Percentiles rank a stretch among this genome's conserved stretches.
Conservation (phyloP, 2,888 invertebrate species). For the Harmothoe impar region DNA sequence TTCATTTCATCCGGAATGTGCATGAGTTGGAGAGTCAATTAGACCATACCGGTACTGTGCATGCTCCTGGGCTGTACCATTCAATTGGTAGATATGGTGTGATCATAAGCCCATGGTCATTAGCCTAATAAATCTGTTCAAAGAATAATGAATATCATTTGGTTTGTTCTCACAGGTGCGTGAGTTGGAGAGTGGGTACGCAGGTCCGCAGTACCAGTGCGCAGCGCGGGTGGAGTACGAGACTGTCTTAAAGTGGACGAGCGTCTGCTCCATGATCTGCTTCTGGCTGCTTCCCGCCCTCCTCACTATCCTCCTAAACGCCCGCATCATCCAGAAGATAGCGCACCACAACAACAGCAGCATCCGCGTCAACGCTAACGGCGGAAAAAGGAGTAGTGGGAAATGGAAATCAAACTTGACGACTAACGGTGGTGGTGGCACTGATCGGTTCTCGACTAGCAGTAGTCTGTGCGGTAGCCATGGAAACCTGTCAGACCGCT, state of each 20-base stretch:
- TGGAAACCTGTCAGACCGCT: not conserved
- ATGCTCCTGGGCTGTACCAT: too few species aligned
- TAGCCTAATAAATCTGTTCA: too few species aligned
- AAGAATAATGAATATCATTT: too few species aligned
- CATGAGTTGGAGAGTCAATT: too few species aligned
- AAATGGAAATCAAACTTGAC: not conserved
- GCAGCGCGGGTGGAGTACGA: not conserved
- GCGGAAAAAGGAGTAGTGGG: not conserved
- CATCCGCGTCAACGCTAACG: not conserved
- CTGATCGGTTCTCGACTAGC: not conserved
- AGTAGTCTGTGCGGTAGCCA: not conserved
- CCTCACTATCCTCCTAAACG: conserved; percentile 4
- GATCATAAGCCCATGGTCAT: too few species aligned
- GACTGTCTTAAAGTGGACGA: conserved; percentile 21
- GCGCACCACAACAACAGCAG: not conserved
- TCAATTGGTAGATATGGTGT: too few species aligned
- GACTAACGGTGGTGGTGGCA: not conserved
- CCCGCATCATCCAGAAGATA: not conserved
- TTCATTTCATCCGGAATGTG: too few species aligned
- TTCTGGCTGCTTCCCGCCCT: not conserved
- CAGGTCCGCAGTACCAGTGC: not conserved
- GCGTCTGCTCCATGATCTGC: not conserved
- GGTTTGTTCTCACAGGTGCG: too few species aligned
- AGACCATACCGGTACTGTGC: too few species aligned
- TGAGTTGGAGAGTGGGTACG: not conserved